Evolutionary conservation across 2,888 invertebrate genomes (phyloP).

Genomic region (Drosophila aldrichi): DNA sequence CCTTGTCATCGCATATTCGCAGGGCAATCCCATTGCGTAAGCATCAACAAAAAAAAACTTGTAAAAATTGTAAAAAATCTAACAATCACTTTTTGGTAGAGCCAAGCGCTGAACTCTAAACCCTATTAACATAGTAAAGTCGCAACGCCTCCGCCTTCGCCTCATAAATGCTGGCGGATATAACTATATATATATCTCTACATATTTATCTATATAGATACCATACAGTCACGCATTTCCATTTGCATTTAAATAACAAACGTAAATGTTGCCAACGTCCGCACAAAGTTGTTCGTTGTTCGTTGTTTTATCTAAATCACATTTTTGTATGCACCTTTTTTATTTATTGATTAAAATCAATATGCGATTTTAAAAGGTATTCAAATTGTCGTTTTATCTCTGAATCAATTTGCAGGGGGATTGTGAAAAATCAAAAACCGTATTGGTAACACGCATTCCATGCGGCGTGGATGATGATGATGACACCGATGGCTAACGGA

Average conservation of each 20-base stretch:
- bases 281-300: constrained; percentile 33
- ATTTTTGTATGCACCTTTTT: neutral
- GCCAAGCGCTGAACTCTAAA: constrained; percentile 44
- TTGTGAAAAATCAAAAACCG: constrained; percentile 55
- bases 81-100: constrained; percentile 24
- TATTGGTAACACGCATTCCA: constrained; percentile 54
- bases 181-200: neutral
- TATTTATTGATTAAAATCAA: constrained; percentile 54
- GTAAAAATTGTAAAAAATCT: constrained; percentile 1
- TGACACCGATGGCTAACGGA: constrained; percentile 2
- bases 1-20: constrained; percentile 18
- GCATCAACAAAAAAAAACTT: neutral
- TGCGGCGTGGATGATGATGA: constrained; percentile 19
- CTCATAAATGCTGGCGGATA: constrained; percentile 63
- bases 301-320: constrained; percentile 15
- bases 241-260: constrained; percentile 57
- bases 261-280: constrained; percentile 55
- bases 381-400: constrained; percentile 43
- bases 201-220: constrained; percentile 10
- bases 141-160: constrained; percentile 68
- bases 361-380: constrained; percentile 64
- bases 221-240: constrained; percentile 37
- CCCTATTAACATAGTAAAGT: constrained; percentile 52
- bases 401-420: constrained; percentile 56
- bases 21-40: constrained; percentile 25